Evolutionary conservation across 2,888 invertebrate species (phyloP).

Genomic region (Melanophora roralis): DNA sequence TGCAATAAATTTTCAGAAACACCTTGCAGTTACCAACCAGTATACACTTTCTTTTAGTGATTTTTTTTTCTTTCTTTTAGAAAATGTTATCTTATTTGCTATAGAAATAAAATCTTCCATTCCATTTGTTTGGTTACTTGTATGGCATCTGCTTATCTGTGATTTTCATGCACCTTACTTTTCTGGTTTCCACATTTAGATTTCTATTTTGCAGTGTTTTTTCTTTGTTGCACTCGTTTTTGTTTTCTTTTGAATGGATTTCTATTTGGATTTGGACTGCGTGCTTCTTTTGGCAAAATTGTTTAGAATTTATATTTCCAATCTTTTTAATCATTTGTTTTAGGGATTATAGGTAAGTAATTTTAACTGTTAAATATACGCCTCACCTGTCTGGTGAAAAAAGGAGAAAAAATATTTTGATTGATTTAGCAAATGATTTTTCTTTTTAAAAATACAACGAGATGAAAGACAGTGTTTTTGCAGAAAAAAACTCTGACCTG

Average conservation of each 20-base stretch:
- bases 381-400: conserved; percentile 16
- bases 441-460: background rate
- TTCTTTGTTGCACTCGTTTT: background rate
- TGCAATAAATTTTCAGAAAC: conserved; percentile 56
- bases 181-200: background rate
- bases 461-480: background rate
- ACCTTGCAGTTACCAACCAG: conserved; percentile 50
- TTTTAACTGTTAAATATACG: background rate
- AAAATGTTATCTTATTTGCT: conserved; percentile 17
- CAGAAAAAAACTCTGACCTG: background rate
- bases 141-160: conserved; percentile 49
- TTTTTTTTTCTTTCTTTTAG: conserved; percentile 21
- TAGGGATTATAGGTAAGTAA: conserved; percentile 5
- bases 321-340: conserved; percentile 6
- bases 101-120: conserved; percentile 7
- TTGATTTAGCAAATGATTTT: background rate
- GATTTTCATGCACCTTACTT: conserved; percentile 48
- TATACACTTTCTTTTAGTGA: background rate
- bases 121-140: conserved; percentile 4
- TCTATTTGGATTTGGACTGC: background rate
- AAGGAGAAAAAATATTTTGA: background rate
- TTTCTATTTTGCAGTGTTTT: background rate
- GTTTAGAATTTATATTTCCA: conserved; percentile 9
- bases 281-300: conserved; percentile 24
- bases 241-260: background rate